A percentile compares a stretch with the other conserved stretches of the same genome.
These are phyloP conservation scores for Scaptomyza pallida DNA, from an alignment of 1,140 invertebrate species.

Conservation along the genomic window DNA sequence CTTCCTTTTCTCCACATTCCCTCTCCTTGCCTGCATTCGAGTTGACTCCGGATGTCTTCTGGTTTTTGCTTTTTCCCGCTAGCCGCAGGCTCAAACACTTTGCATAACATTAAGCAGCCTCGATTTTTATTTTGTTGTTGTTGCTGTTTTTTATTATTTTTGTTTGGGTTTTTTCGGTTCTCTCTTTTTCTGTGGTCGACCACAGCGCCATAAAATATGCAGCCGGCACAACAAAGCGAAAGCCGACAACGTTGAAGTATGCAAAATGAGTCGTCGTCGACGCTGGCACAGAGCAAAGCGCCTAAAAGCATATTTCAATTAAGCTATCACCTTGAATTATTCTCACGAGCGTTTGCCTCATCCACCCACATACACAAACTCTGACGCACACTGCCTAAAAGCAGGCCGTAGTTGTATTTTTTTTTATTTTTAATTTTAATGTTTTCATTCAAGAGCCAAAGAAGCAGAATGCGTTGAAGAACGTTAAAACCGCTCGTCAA, in stretches of 20 bases:
- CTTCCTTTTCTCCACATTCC: background rate
- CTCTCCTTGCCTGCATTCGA: slow-evolving; percentile 5
- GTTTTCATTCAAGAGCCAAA: slow-evolving; percentile 70
- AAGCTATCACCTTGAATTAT: slow-evolving; percentile 84
- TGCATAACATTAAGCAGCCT: slow-evolving; percentile 77
- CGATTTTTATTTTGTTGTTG: slow-evolving; percentile 40
- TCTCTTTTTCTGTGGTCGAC: slow-evolving; percentile 53
- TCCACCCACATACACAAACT: slow-evolving; percentile 25
- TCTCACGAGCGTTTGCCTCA: slow-evolving; percentile 70
- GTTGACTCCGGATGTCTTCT: slow-evolving; percentile 31
- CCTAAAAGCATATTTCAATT: slow-evolving; percentile 84
- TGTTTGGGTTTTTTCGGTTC: slow-evolving; percentile 19
- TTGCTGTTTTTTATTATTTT: slow-evolving; percentile 40
- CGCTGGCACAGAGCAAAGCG: slow-evolving; percentile 56
- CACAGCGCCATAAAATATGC: slow-evolving; percentile 78
- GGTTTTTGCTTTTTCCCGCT: slow-evolving; percentile 18
- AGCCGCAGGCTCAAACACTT: slow-evolving; percentile 76
- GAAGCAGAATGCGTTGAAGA: slow-evolving; percentile 46
- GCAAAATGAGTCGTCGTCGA: slow-evolving; percentile 54
- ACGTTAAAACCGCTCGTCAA: slow-evolving; percentile 80
- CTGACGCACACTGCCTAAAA: slow-evolving; percentile 54
- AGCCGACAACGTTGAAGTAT: slow-evolving; percentile 55
- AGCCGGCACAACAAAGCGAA: slow-evolving; percentile 71
- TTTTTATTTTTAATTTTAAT: slow-evolving; percentile 78
- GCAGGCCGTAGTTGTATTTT: slow-evolving; percentile 53